Conservation (phyloP, 1,140 invertebrate species). For the Branchinecta lynchi region DNA sequence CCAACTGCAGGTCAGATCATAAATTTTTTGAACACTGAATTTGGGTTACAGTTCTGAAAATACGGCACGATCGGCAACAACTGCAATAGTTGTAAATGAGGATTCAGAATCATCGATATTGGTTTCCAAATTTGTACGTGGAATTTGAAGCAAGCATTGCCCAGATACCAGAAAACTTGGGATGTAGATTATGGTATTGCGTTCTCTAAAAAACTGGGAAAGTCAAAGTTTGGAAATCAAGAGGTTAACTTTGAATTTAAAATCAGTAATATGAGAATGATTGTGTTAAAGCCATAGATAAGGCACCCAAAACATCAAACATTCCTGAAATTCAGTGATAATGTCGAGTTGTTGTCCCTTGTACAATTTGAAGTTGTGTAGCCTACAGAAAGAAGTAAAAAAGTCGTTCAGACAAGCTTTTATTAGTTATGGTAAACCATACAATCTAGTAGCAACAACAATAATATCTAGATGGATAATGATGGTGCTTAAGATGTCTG, state of each 20-base stretch:
- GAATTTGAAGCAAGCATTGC: background rate
- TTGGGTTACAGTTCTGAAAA: background rate
- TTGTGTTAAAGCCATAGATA: background rate
- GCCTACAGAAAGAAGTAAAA: background rate
- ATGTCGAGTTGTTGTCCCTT: no score
- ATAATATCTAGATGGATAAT: background rate
- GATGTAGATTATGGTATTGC: background rate
- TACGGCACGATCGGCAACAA: background rate
- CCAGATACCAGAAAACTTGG: background rate
- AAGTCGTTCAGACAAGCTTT: background rate
- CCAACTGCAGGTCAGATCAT: background rate
- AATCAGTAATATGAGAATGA: background rate
- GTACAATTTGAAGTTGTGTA: no score
- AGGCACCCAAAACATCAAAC: background rate
- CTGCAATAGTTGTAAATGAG: background rate
- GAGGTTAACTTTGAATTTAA: background rate
- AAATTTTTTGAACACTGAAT: background rate
- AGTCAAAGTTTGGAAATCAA: background rate
- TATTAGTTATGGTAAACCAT: background rate
- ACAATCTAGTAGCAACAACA: background rate
- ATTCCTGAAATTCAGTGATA: no score
- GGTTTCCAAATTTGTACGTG: background rate
- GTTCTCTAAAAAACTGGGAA: background rate
- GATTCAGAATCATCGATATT: background rate
- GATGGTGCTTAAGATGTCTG: background rate